Conservation (phyloP, 2,113 vertebrate genomes). For the Aplodontia rufa region DNA sequence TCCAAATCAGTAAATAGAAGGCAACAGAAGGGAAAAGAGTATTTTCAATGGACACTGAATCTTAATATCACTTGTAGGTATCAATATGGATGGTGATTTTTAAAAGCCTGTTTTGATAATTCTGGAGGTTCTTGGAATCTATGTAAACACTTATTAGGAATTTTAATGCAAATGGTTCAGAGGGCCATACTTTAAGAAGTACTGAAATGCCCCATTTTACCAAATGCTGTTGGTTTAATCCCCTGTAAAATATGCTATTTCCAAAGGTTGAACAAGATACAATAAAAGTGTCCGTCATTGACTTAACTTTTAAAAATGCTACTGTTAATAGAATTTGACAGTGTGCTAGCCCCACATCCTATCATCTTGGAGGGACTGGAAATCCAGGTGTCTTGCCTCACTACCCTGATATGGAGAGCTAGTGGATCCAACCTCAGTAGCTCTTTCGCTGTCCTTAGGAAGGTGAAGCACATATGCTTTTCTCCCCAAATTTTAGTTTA, state of each 20-base stretch:
- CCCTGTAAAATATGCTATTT: not conserved
- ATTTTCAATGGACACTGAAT: not conserved
- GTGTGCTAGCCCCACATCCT: not conserved
- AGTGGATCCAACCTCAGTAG: rapidly evolving
- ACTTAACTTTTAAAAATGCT: not conserved
- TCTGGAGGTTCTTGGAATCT: not conserved
- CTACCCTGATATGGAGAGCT: not conserved
- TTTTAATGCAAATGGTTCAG: not conserved
- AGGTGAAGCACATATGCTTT: not conserved
- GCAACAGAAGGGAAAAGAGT: not conserved
- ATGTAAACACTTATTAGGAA: not conserved
- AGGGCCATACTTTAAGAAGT: not conserved
- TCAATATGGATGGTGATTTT: not conserved
- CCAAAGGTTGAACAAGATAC: not conserved
- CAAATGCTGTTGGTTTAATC: not conserved
- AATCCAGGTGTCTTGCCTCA: not conserved
- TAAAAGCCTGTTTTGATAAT: not conserved
- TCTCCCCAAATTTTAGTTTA: not conserved
- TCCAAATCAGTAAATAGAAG: not conserved
- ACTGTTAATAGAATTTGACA: not conserved
- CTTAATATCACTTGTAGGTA: not conserved
- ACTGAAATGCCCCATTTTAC: not conserved
- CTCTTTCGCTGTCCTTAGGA: not conserved
- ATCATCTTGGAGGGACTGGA: not conserved
- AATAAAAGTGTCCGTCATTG: not conserved